Percentiles rank a stretch among this genome's conserved stretches.
These are phyloP conservation scores for Pangasianodon gigas DNA, from an alignment of 2,113 vertebrate genomes.

Conservation along the genomic window DNA sequence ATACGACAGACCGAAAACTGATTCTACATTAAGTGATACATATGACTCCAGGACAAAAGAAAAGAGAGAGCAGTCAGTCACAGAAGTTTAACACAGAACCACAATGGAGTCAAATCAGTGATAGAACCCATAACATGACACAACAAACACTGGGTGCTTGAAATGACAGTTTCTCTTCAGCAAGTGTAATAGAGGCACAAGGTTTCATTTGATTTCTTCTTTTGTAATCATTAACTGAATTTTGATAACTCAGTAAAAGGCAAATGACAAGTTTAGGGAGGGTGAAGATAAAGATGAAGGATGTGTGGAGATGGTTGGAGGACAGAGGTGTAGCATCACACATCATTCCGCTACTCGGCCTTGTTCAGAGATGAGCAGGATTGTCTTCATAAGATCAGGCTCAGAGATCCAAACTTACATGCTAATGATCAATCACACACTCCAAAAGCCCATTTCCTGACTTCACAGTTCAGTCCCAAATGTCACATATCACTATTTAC, in stretches of 20 bases:
- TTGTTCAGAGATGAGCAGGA: slow-evolving; percentile 49
- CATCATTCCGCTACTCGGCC: slow-evolving; percentile 12
- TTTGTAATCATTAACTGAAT: slow-evolving; percentile 29
- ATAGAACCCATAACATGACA: slow-evolving; percentile 74
- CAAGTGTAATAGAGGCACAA: slow-evolving; percentile 94
- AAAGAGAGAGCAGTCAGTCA: slow-evolving; percentile 48
- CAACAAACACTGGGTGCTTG: slow-evolving; percentile 79
- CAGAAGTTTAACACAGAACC: slow-evolving; percentile 69
- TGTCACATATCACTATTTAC: neutral
- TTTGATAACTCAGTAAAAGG: neutral
- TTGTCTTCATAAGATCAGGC: slow-evolving; percentile 58
- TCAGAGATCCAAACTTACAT: neutral
- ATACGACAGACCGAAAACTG: slow-evolving; percentile 12
- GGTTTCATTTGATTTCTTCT: slow-evolving; percentile 66
- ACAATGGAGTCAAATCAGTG: slow-evolving; percentile 85
- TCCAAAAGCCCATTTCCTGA: neutral
- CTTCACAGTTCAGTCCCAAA: neutral
- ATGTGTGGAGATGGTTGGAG: slow-evolving; percentile 33
- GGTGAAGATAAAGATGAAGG: slow-evolving; percentile 46
- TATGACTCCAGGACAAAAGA: slow-evolving; percentile 33
- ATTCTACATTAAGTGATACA: slow-evolving; percentile 21
- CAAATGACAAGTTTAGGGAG: neutral
- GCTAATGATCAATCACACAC: neutral
- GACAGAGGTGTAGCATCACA: slow-evolving; percentile 54
- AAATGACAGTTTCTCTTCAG: slow-evolving; percentile 83